Base-by-base conservation (phyloP, 2,113 vertebrate species). In the Crotalus tigris region DNA sequence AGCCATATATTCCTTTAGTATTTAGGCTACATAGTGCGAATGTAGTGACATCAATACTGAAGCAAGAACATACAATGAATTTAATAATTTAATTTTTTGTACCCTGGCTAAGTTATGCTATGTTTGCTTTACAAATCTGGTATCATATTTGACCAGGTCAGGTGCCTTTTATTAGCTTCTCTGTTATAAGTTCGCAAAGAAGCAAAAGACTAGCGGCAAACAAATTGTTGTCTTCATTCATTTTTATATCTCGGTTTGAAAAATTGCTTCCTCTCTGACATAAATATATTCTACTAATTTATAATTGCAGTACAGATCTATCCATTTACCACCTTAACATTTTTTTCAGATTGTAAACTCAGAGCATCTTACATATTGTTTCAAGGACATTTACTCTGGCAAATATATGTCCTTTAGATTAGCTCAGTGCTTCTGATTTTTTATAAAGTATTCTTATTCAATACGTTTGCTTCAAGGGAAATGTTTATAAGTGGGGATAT, bases 251-350 rank as follows among this genome's bases (percentile, higher is more conserved):
- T 23, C 3, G 0, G 87, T 89, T 93, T 85, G 61, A 95, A 69
- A 96, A 96, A 94, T 51, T 21, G 29, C 81, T n/a, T 87, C 23
- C 57, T 94, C 49, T 15, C 96, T 95, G 91, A 94, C 96, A 95
- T 94, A 95, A 93, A 88, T 92, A 55, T 91, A 58, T 59, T 91
- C 54, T 51, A 12, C 1, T 8, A 2, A 90, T 94, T 96, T 94
- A 64, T 93, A 95, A 90, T 61, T 23, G 29, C 59, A 75, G 93
- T 88, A 23, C 49, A 33, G 26, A 39, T 89, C 51, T 33, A 44
- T 10, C 92, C 11, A 26, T 57, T 39, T 57, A 95, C 13, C 2
- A 11, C 75, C 92, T 26, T 91, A 91, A 0, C 91, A 54, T 13
- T 91, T n/a, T 12, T 59, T 3, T 15, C 26, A 87, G 90, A 93